A percentile compares a stretch with the other conserved stretches of the same genome.
These are phyloP conservation scores for Manis pentadactyla DNA, from an alignment of 2,797 vertebrate species.

Conservation along the genomic window DNA sequence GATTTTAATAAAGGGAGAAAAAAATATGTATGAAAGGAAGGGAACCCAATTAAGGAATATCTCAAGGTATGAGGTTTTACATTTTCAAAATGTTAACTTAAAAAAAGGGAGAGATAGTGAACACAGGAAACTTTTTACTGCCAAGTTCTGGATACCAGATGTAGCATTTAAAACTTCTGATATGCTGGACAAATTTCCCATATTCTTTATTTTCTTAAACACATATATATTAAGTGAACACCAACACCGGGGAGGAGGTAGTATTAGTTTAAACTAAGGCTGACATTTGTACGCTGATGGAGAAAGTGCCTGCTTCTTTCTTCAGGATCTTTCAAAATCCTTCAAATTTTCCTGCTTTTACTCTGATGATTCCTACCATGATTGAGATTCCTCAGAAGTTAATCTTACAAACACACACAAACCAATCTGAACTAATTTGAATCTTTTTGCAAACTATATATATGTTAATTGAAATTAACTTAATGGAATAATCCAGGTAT, in stretches of 20 bases:
- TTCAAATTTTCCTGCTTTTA: conserved; percentile 50
- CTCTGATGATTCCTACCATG: not conserved
- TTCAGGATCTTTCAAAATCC: conserved; percentile 50
- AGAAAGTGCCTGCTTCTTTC: conserved; percentile 80
- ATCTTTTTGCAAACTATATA: conserved; percentile 85
- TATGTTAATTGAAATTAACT: conserved; percentile 88
- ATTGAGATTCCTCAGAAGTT: conserved; percentile 62
- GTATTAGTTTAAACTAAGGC: conserved; percentile 50
- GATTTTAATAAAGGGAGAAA: conserved; percentile 41
- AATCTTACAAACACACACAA: conserved; percentile 82
- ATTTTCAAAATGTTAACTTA: conserved; percentile 74
- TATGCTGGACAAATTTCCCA: conserved; percentile 79
- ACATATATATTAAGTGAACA: conserved; percentile 61
- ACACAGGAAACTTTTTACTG: conserved; percentile 76
- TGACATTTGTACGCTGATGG: conserved; percentile 83
- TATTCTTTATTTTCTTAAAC: conserved; percentile 72
- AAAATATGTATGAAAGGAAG: conserved; percentile 71
- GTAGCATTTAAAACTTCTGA: conserved; percentile 79
- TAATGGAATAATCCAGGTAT: conserved; percentile 85
- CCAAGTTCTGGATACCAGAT: conserved; percentile 79
- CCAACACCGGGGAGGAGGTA: conserved; percentile 70
- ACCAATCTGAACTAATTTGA: conserved; percentile 81
- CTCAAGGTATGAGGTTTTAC: conserved; percentile 68
- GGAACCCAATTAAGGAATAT: conserved; percentile 56
- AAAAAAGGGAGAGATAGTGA: conserved; percentile 44